phyloP scores from a whole-genome alignment of 1,140 invertebrate genomes.

The Solenopsis fugax region DNA sequence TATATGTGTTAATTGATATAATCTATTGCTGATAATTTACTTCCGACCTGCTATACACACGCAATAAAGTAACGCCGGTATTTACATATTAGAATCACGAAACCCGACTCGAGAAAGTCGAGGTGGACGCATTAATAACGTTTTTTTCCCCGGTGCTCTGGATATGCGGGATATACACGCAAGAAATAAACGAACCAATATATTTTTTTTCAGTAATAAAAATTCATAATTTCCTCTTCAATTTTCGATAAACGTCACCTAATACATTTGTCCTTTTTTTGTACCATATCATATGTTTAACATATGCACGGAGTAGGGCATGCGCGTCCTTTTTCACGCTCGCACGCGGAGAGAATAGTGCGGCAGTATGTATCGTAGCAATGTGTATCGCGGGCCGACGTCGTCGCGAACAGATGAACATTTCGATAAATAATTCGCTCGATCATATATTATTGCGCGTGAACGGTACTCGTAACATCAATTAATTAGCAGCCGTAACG shows the following conservation, averaged over 20 bases:
- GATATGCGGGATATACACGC: not conserved
- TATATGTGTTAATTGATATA: conserved; percentile 1
- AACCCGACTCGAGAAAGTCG: not conserved
- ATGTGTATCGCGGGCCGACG: conserved; percentile 3
- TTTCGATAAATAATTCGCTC: conserved; percentile 16
- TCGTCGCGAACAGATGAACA: not conserved
- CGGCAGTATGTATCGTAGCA: conserved; percentile 11
- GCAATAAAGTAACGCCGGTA: not conserved
- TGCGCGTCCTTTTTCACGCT: conserved; percentile 53
- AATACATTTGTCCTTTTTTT: conserved; percentile 85
- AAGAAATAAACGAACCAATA: conserved; percentile 64
- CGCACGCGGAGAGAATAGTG: conserved; percentile 53
- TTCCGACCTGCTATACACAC: conserved; percentile 51
- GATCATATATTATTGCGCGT: conserved; percentile 25
- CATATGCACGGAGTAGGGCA: conserved; percentile 75
- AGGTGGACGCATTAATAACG: not conserved
- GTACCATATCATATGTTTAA: conserved; percentile 83
- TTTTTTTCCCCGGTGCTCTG: not conserved
- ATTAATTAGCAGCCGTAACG: conserved; percentile 26
- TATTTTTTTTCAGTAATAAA: conserved; percentile 81
- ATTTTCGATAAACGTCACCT: conserved; percentile 84
- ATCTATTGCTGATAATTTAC: conserved; percentile 65
- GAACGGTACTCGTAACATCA: conserved; percentile 16
- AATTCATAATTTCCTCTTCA: conserved; percentile 85
- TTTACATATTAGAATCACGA: not conserved